Percentiles rank a stretch among this genome's conserved stretches.
Evolutionary conservation across 2,888 invertebrate genomes (phyloP).

Genomic region (Sesamia inferens): DNA sequence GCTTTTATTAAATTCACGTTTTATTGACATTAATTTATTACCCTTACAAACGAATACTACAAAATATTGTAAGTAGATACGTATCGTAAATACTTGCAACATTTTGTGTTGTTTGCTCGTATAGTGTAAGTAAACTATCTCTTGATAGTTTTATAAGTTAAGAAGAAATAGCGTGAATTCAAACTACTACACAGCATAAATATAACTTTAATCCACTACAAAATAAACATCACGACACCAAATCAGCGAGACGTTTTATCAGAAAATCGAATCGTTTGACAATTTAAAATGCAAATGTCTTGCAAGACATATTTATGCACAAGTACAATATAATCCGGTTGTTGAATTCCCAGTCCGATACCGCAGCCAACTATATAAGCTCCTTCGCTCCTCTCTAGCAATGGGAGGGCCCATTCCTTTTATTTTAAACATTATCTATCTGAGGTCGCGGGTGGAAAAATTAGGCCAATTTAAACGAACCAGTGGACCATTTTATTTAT

Average conservation of each 20-base stretch:
- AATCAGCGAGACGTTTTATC: conserved; percentile 60
- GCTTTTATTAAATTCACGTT: conserved; percentile 6
- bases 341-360: conserved; percentile 66
- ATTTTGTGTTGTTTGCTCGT: too few relatives aligned
- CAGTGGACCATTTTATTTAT: conserved; percentile 58
- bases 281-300: conserved; percentile 62
- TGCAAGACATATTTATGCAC: conserved; percentile 65
- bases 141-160: background rate
- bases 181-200: conserved; percentile 19
- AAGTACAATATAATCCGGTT: conserved; percentile 70
- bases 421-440: conserved; percentile 79
- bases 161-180: background rate
- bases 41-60: background rate
- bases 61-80: too few relatives aligned
- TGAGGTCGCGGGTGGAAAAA: conserved; percentile 65
- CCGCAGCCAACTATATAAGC: conserved; percentile 81
- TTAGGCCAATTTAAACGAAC: conserved; percentile 57
- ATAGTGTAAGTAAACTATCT: too few relatives aligned
- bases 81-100: too few relatives aligned
- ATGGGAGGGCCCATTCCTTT: conserved; percentile 58
- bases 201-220: conserved; percentile 38
- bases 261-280: conserved; percentile 62
- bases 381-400: conserved; percentile 63
- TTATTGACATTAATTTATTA: background rate
- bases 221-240: conserved; percentile 46